phyloP scores from a whole-genome alignment of 2,797 vertebrate genomes.

The Siniperca obscura region DNA sequence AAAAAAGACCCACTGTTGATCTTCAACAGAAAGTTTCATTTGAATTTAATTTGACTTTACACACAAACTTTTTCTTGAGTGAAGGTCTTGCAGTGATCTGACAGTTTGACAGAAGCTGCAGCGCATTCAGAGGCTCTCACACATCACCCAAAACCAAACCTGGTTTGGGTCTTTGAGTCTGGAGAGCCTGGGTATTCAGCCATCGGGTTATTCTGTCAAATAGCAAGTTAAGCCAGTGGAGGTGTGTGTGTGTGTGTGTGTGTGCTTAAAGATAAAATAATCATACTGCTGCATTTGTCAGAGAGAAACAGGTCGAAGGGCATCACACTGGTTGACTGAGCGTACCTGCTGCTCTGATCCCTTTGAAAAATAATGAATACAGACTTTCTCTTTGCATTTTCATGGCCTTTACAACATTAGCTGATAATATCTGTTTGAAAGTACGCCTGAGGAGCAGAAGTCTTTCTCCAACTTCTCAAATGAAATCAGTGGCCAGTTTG shows the following conservation, averaged over 20 bases:
- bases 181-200: background rate
- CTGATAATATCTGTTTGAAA: constrained; percentile 38
- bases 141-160: constrained; percentile 3
- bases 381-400: constrained; percentile 35
- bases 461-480: background rate
- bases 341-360: background rate
- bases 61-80: background rate
- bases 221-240: constrained; percentile 19
- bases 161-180: constrained; percentile 27
- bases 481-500: constrained; percentile 1
- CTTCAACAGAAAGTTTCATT: background rate
- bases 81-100: background rate
- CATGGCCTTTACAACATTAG: background rate
- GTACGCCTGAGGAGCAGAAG: background rate
- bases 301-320: constrained; percentile 18
- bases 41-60: background rate
- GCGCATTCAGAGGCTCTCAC: background rate
- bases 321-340: background rate
- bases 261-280: background rate
- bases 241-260: constrained; percentile 7
- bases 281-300: background rate
- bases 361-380: constrained; percentile 14
- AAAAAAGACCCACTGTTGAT: too few species aligned
- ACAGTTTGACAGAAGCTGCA: background rate
- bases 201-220: constrained; percentile 34